Conservation (phyloP, 2,888 invertebrate genomes). For the Cactoblastis cactorum region DNA sequence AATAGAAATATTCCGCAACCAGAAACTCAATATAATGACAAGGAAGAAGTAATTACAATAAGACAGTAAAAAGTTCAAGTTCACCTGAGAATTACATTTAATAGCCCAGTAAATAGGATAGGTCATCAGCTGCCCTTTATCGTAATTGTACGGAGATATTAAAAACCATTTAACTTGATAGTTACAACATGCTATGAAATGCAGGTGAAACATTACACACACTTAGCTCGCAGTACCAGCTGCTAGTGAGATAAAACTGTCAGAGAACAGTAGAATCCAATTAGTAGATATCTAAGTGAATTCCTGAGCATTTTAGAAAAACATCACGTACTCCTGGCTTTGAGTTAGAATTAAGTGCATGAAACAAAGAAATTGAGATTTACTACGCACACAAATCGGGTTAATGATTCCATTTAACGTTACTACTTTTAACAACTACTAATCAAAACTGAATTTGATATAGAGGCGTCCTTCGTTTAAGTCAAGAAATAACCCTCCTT, state of each 20-base stretch:
- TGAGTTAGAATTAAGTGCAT: background rate
- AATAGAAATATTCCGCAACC: constrained; percentile 8
- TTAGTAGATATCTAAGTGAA: background rate
- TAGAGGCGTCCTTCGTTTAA: background rate
- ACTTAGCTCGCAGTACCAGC: background rate
- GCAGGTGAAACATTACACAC: constrained; percentile 13
- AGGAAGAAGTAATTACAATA: constrained; percentile 17
- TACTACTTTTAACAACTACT: background rate
- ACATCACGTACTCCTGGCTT: background rate
- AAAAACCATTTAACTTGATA: constrained; percentile 1
- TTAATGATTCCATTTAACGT: background rate
- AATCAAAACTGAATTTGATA: background rate
- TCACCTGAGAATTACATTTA: constrained; percentile 23
- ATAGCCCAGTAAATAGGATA: constrained; percentile 20
- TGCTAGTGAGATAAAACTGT: background rate
- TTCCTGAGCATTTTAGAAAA: constrained; percentile 1
- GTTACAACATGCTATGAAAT: background rate
- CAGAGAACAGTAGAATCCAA: background rate
- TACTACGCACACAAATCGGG: background rate
- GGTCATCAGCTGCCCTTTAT: constrained; percentile 29
- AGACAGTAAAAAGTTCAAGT: constrained; percentile 35
- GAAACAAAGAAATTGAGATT: background rate
- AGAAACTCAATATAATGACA: constrained; percentile 4
- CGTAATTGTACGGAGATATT: constrained; percentile 10
- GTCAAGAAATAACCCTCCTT: background rate